Conservation (phyloP, 2,113 vertebrate species). For the Marmota flaviventris region DNA sequence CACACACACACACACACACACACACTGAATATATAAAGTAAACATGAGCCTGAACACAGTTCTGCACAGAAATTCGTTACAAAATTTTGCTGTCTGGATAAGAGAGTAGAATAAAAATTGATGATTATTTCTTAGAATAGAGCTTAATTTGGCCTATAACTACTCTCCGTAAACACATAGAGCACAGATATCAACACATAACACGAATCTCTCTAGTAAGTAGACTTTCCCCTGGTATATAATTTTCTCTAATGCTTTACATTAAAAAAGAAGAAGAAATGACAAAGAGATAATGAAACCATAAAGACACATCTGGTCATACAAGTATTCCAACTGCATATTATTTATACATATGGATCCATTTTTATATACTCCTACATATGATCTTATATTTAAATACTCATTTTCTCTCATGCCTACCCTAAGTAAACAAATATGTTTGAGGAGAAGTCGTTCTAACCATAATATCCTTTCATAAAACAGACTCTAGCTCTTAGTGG, state of each 20-base stretch:
- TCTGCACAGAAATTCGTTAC: neutral
- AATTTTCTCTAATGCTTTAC: constrained; percentile 44
- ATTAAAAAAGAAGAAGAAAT: neutral
- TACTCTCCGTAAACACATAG: neutral
- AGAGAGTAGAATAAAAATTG: neutral
- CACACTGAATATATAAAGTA: neutral
- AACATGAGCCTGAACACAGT: neutral
- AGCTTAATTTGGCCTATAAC: neutral
- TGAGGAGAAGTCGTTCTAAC: neutral
- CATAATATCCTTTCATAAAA: neutral
- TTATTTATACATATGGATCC: neutral
- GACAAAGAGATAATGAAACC: neutral
- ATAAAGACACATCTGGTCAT: neutral
- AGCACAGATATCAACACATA: neutral
- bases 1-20: neutral
- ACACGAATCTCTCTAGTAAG: neutral
- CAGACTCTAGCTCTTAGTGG: neutral
- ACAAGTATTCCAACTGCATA: constrained; percentile 3
- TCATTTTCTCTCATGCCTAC: neutral
- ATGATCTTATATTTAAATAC: neutral
- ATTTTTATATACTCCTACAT: neutral
- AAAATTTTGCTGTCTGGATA: neutral
- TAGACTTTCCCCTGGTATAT: neutral
- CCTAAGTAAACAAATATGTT: neutral
- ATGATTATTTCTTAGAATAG: neutral